Evolutionary conservation across 2,888 invertebrate genomes (phyloP), one percentile per base, ranked within the genome.

Genomic region (Lottia scabra): DNA sequence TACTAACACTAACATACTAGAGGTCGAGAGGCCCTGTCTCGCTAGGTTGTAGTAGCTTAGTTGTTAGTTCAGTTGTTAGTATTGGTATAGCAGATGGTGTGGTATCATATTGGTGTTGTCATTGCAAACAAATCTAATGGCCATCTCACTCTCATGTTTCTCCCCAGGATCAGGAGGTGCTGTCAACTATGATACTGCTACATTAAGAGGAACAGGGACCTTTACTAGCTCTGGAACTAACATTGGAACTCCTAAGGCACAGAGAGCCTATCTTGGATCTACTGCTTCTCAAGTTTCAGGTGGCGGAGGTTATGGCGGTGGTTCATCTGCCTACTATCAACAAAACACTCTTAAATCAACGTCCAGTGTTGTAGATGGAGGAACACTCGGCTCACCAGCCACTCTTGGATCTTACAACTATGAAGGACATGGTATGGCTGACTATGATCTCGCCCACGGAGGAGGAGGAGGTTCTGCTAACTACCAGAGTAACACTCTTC

Each of bases 181-280:
- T 65, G 80, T 76, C 3, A 64, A 73, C 23, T 79, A 74, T 66
- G 85, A 84, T 73, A 80, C 82, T 2, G 83, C 85, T 27, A 85
- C 83, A 63, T 78, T 84, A 12, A 75, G 85, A 63, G 85, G 84
- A 43, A 85, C 84, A n/a, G 84, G 83, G 70, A 81, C 80, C 67
- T 84, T 83, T 74, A 80, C 82, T 30, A 84, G 84, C 76, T 78
- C 78, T 76, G 85, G 85, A 19, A 85, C 85, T 23, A 78, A 80
- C n/a, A 84, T 85, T 30, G 85, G 85, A 26, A 83, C 84, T 3
- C 85, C 85, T n/a, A 80, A 78, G 67, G 77, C 81, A 27, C 73
- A 73, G n/a, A 73, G 85, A 66, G 79, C 82, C 38, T 75, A 80
- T 71, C 75, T 81, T 63, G 79, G 78, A 27, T 82, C 84, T 64